A percentile compares a stretch with the other conserved stretches of the same genome.
Evolutionary conservation across 2,888 invertebrate species (phyloP).

Genomic region (Cheilosia scutellata): DNA sequence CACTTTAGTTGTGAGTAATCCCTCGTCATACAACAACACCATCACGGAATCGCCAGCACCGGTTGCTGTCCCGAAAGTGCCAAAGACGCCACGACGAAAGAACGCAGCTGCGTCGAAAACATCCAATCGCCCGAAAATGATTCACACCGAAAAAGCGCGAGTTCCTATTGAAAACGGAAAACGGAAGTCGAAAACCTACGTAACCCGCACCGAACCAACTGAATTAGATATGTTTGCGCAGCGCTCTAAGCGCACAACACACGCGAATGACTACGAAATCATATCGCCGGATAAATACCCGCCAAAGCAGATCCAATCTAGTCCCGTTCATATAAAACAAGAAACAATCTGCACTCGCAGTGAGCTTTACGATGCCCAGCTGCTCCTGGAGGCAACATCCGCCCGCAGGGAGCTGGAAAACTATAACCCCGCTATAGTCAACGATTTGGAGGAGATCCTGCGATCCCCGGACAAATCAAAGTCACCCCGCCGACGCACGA

Average conservation of each 20-base stretch:
- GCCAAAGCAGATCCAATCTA: constrained; percentile 82
- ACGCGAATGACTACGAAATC: constrained; percentile 82
- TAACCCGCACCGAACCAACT: constrained; percentile 82
- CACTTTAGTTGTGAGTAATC: constrained; percentile 81
- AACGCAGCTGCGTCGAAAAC: constrained; percentile 70
- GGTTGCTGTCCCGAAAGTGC: constrained; percentile 24
- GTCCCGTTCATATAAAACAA: constrained; percentile 80
- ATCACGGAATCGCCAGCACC: constrained; percentile 69
- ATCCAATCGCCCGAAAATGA: constrained; percentile 89
- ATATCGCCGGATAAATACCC: constrained; percentile 81
- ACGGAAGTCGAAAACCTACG: constrained; percentile 86
- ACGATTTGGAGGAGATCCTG: constrained; percentile 83
- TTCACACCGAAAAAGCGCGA: constrained; percentile 89
- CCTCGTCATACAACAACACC: constrained; percentile 73
- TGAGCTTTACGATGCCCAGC: constrained; percentile 82
- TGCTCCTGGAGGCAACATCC: constrained; percentile 80
- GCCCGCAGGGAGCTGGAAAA: constrained; percentile 82
- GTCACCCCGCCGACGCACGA: constrained; percentile 80
- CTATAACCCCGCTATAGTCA: constrained; percentile 82
- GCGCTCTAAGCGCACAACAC: constrained; percentile 76
- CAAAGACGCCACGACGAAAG: constrained; percentile 78
- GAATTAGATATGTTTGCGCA: constrained; percentile 77
- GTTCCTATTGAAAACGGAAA: constrained; percentile 85
- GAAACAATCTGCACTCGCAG: constrained; percentile 77
- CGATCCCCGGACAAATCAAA: constrained; percentile 83